These are phyloP conservation scores for Harpagoxenus sublaevis DNA, from an alignment of 2,888 invertebrate species.

Conservation along the genomic window DNA sequence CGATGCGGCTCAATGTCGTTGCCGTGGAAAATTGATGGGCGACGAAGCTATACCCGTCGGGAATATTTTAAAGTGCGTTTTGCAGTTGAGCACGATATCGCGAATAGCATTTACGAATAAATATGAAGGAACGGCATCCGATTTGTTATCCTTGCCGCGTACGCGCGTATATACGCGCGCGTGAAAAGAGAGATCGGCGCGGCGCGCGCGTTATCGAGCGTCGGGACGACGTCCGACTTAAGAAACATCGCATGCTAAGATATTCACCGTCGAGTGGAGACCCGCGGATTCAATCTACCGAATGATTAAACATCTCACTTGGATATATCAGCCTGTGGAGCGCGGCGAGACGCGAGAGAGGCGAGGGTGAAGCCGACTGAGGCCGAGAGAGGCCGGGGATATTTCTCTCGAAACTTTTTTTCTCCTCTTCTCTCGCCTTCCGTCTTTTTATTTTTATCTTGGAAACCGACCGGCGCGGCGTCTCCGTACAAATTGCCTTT, in stretches of 20 bases:
- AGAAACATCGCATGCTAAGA: conserved; percentile 77
- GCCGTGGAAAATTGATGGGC: conserved; percentile 28
- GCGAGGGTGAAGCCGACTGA: conserved; percentile 55
- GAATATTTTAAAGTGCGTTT: conserved; percentile 39
- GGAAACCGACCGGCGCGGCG: conserved; percentile 73
- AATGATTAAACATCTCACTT: conserved; percentile 82
- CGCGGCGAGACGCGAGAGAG: conserved; percentile 29
- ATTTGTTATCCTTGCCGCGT: conserved; percentile 36
- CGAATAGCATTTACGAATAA: conserved; percentile 22
- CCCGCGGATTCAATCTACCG: conserved; percentile 81
- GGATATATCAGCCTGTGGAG: conserved; percentile 65
- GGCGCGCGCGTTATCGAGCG: conserved; percentile 55
- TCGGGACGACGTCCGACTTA: conserved; percentile 58
- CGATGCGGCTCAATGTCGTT: neutral
- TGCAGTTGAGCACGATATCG: conserved; percentile 18
- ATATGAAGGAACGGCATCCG: conserved; percentile 33
- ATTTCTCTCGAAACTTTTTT: conserved; percentile 70
- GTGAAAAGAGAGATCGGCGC: conserved; percentile 49
- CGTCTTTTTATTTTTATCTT: conserved; percentile 73
- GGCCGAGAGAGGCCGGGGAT: conserved; percentile 63
- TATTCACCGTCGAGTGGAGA: conserved; percentile 78
- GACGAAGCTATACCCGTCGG: conserved; percentile 34
- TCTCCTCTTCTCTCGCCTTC: conserved; percentile 43
- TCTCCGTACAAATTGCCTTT: conserved; percentile 80
- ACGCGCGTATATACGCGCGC: conserved; percentile 5